Percentiles rank a stretch among this genome's conserved stretches.
Evolutionary conservation across 2,797 vertebrate genomes (phyloP).

Genomic region (Naso thynnoides): DNA sequence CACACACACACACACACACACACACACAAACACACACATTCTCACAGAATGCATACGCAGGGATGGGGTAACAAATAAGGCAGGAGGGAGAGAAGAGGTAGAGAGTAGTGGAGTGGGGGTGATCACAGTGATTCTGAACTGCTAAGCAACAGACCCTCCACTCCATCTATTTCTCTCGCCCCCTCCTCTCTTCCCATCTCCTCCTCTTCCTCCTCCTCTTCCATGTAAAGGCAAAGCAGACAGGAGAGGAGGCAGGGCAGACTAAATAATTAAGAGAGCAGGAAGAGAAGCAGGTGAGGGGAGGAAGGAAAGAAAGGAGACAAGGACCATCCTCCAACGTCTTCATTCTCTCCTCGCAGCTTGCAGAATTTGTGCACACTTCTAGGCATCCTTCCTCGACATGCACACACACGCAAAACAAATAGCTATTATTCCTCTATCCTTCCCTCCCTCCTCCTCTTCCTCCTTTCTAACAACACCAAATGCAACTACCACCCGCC

Average conservation of each 20-base stretch:
- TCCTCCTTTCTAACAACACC: slow-evolving; percentile 41
- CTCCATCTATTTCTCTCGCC: slow-evolving; percentile 39
- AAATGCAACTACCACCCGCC: slow-evolving; percentile 39
- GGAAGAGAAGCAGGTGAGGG: slow-evolving; percentile 68
- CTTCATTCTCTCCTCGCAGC: slow-evolving; percentile 39
- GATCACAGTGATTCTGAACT: slow-evolving; percentile 67
- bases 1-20: slow-evolving; percentile 36
- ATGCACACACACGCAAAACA: slow-evolving; percentile 21
- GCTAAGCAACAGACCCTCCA: slow-evolving; percentile 78
- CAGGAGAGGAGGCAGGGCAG: slow-evolving; percentile 67
- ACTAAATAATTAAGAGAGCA: slow-evolving; percentile 81
- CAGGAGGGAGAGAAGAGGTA: slow-evolving; percentile 43
- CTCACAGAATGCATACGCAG: slow-evolving; percentile 46
- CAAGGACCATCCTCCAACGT: slow-evolving; percentile 34
- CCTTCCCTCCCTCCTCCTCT: slow-evolving; percentile 21
- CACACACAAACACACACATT: slow-evolving; percentile 25
- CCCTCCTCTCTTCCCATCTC: slow-evolving; percentile 8
- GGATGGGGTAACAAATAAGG: slow-evolving; percentile 56
- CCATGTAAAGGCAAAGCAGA: slow-evolving; percentile 64
- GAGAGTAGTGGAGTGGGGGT: slow-evolving; percentile 25
- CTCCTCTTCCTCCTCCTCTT: slow-evolving; percentile 56
- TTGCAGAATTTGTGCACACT: slow-evolving; percentile 31
- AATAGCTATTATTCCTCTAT: slow-evolving; percentile 50
- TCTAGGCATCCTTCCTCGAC: slow-evolving; percentile 30
- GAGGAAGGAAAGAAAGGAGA: slow-evolving; percentile 62